Base-by-base conservation (phyloP, 2,113 vertebrate genomes). In the Notarius lentiginosus region DNA sequence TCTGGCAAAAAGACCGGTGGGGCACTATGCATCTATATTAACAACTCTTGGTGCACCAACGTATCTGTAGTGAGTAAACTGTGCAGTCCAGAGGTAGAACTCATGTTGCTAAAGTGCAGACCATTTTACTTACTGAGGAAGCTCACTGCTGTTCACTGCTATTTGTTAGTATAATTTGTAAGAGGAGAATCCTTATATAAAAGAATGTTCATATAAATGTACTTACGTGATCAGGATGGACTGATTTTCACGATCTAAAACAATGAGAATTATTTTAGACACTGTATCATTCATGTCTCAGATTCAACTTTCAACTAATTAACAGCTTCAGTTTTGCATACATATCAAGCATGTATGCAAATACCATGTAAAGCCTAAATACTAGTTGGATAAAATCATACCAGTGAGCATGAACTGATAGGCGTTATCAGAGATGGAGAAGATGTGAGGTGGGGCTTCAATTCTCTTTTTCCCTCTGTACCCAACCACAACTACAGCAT, bases 391-490 rank as follows among this genome's bases (percentile, higher is more conserved):
- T 22, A 63, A 65, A 22, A 30, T 72, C 22, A 22, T 79, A 96
- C 96, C 95, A n/a, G 94, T 96, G 56, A 41, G 41, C 41, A 41
- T 41, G 41, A 41, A 41, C 41, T 41, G 41, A 41, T 41, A 41
- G 41, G 41, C 41, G 4, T 41, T 41, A 41, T 41, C 41, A 41
- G 41, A 41, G 41, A 41, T 41, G 41, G 41, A 41, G 41, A 41
- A 41, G 41, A 41, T 41, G 41, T 41, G 41, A 41, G 41, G 41
- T 41, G 41, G 41, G 41, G 95, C 95, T 90, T 96, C 96, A 82
- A 96, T 93, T 72, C 95, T 94, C 91, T 96, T 96, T 65, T 97
- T 96, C 79, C 95, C 95, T 84, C 95, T 81, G 92, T 96, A 96
- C 84, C 92, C 95, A 0, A 5, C 0, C 84, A 96, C 96, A 84